These are phyloP conservation scores for Lithophane semibrunnea DNA, from an alignment of 2,888 invertebrate species.

Conservation along the genomic window DNA sequence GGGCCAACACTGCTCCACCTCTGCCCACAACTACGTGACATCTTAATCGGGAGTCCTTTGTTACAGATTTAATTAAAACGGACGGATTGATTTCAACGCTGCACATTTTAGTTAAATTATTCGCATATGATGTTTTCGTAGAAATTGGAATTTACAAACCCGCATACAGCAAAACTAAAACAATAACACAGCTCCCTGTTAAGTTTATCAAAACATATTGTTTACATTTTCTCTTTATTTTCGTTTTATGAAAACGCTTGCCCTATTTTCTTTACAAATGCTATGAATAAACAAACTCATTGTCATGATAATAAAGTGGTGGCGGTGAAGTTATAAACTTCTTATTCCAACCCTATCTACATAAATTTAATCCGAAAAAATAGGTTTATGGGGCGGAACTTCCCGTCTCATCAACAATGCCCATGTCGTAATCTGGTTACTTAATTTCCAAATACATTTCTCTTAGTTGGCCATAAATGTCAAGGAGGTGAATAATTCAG, in stretches of 20 bases:
- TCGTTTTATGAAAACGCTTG: slow-evolving; percentile 27
- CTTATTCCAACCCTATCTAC: slow-evolving; percentile 78
- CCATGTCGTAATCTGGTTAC: slow-evolving; percentile 83
- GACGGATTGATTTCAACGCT: neutral
- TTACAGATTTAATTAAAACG: slow-evolving; percentile 33
- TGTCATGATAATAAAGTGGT: slow-evolving; percentile 60
- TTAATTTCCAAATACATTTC: slow-evolving; percentile 87
- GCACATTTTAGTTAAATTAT: slow-evolving; percentile 10
- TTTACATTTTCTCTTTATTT: slow-evolving; percentile 37
- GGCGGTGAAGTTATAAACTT: slow-evolving; percentile 70
- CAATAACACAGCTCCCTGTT: slow-evolving; percentile 10
- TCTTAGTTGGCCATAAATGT: slow-evolving; percentile 84
- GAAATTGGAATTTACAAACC: neutral
- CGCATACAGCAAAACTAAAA: slow-evolving; percentile 35
- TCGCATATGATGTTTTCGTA: neutral
- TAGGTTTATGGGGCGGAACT: slow-evolving; percentile 82
- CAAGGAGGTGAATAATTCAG: slow-evolving; percentile 81
- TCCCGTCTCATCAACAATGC: slow-evolving; percentile 83
- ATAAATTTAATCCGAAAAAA: slow-evolving; percentile 84
- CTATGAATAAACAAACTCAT: slow-evolving; percentile 60
- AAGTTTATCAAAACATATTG: slow-evolving; percentile 42
- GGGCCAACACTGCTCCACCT: too few relatives aligned
- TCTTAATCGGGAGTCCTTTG: slow-evolving; percentile 1
- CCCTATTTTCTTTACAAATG: slow-evolving; percentile 49
- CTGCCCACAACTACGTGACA: neutral